These are phyloP conservation scores for Anguilla megastoma DNA, from an alignment of 2,797 vertebrate genomes.

Conservation along the genomic window DNA sequence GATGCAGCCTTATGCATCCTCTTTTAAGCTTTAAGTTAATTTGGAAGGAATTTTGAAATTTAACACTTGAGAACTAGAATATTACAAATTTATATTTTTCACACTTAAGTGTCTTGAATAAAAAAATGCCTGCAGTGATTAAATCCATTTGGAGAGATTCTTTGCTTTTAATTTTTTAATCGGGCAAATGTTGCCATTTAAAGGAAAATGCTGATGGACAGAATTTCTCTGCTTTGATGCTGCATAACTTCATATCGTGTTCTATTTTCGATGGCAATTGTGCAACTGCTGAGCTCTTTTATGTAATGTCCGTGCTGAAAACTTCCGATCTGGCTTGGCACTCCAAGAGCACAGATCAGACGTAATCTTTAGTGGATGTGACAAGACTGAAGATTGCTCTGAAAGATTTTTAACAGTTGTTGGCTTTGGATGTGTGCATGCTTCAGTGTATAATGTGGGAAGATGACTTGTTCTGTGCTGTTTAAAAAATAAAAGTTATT, in stretches of 20 bases:
- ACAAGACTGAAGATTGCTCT: not conserved
- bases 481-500: not conserved
- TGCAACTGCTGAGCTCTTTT: not conserved
- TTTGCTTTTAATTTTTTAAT: not conserved
- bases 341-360: not conserved
- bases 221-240: not conserved
- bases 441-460: conserved; percentile 5
- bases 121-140: conserved; percentile 50
- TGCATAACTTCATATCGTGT: not conserved
- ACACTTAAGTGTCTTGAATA: conserved; percentile 28
- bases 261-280: not conserved
- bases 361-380: conserved; percentile 7
- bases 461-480: not conserved
- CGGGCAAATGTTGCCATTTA: not conserved
- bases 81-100: not conserved
- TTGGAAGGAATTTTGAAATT: conserved; percentile 8
- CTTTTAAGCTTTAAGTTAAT: not conserved
- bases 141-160: not conserved
- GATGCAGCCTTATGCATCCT: not conserved
- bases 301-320: not conserved
- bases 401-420: not conserved
- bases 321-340: not conserved
- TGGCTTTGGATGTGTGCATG: not conserved
- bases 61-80: not conserved
- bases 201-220: not conserved